phyloP scores from a whole-genome alignment of 2,113 vertebrate species.

The Gallinago undulata region DNA sequence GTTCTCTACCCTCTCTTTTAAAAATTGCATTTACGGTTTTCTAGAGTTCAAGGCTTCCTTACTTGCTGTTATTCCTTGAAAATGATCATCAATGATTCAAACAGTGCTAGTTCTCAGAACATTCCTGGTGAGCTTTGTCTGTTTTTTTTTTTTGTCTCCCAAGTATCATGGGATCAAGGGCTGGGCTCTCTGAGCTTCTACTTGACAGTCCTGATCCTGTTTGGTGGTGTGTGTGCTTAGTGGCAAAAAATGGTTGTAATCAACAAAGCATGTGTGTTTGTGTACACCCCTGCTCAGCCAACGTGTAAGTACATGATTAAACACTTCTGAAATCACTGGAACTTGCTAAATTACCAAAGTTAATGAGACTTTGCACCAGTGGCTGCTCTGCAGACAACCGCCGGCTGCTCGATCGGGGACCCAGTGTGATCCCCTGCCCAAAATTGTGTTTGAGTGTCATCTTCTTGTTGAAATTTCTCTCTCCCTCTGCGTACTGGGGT shows the following conservation, averaged over 20 bases:
- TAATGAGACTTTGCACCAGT: not conserved
- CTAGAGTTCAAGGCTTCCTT: not conserved
- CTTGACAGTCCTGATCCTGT: not conserved
- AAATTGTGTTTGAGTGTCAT: not conserved
- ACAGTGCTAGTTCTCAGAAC: not conserved
- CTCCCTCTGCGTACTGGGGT: fast-evolving
- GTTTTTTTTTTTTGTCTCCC: not conserved
- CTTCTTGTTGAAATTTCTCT: not conserved
- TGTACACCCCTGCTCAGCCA: not conserved
- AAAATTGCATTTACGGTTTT: not conserved
- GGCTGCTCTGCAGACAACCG: not conserved
- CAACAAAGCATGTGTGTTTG: not conserved
- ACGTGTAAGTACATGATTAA: not conserved
- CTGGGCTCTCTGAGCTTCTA: not conserved
- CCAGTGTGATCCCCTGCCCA: not conserved
- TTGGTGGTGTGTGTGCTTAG: not conserved
- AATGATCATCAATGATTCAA: not conserved
- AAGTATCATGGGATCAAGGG: not conserved
- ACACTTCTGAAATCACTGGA: not conserved
- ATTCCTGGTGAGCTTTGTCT: not conserved
- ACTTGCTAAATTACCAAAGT: not conserved
- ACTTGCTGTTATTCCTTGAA: not conserved
- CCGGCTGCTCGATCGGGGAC: not conserved
- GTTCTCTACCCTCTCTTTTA: not conserved
- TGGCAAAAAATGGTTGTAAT: not conserved